A percentile compares a stretch with the other conserved stretches of the same genome.
phyloP scores from a whole-genome alignment of 2,888 invertebrate species.

The Vesta saturnalis region DNA sequence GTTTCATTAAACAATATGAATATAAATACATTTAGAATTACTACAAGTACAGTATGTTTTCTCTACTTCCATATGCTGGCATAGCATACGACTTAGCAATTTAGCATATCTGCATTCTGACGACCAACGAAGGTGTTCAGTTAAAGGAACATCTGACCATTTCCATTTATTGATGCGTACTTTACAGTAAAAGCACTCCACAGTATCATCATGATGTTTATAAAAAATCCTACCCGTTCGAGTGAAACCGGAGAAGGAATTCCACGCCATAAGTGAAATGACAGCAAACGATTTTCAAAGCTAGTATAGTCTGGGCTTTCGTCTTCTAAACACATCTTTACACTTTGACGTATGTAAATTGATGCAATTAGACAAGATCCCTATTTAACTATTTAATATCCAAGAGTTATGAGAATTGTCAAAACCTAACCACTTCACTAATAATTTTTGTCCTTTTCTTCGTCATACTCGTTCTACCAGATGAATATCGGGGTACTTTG shows the following conservation, averaged over 20 bases:
- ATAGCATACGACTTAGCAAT: not conserved
- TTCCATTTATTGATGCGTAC: not conserved
- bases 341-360: too few species aligned
- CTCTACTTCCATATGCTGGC: not conserved
- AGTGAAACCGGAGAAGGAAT: not conserved
- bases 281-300: not conserved
- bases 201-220: not conserved
- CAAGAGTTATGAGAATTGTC: slow-evolving; percentile 4
- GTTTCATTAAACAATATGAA: too few species aligned
- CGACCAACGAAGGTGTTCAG: not conserved
- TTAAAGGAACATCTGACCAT: not conserved
- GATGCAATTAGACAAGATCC: too few species aligned
- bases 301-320: not conserved
- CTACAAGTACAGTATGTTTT: not conserved
- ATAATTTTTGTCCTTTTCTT: slow-evolving; percentile 24
- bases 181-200: not conserved
- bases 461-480: slow-evolving; percentile 43
- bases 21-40: too few species aligned
- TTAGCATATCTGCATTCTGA: not conserved
- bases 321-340: not conserved
- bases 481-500: slow-evolving; percentile 34
- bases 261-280: not conserved
- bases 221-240: not conserved
- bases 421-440: slow-evolving; percentile 42
- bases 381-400: slow-evolving; percentile 1